A percentile compares a stretch with the other conserved stretches of the same genome.
Conservation (phyloP, 2,888 invertebrate species). For the Augochlorella aurata region DNA sequence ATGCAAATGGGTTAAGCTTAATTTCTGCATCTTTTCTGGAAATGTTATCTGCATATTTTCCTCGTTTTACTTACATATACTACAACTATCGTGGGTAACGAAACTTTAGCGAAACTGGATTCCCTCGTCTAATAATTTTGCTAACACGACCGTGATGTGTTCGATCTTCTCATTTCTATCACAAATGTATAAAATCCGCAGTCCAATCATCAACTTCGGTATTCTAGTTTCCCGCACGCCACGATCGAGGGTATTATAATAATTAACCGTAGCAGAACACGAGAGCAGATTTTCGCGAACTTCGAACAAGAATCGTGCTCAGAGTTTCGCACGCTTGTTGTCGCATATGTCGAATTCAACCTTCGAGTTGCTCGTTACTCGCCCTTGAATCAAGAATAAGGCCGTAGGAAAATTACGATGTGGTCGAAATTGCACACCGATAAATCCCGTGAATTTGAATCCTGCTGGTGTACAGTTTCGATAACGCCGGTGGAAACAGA, state of each 20-base stretch:
- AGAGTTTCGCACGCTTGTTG: not conserved
- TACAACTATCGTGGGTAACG: too few relatives aligned
- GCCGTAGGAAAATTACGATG: not conserved
- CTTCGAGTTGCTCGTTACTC: not conserved
- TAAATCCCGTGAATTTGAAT: not conserved
- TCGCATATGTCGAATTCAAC: not conserved
- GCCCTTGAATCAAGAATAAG: not conserved
- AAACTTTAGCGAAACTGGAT: too few relatives aligned
- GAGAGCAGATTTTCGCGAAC: not conserved
- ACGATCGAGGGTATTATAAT: not conserved
- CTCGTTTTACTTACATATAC: too few relatives aligned
- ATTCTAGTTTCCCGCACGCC: conserved; percentile 3
- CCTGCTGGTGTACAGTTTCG: not conserved
- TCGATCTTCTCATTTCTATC: too few relatives aligned
- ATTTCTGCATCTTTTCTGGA: too few relatives aligned
- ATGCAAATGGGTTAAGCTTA: too few relatives aligned
- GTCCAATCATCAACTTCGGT: not conserved
- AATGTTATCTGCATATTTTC: too few relatives aligned
- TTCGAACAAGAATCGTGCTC: not conserved
- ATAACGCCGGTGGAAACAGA: not conserved
- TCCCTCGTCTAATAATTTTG: too few relatives aligned
- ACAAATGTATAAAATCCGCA: too few relatives aligned
- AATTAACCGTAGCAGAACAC: not conserved
- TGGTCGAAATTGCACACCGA: not conserved
- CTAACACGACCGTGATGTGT: too few relatives aligned